Conservation (phyloP, 2,113 vertebrate genomes). For the Carlito syrichta region DNA sequence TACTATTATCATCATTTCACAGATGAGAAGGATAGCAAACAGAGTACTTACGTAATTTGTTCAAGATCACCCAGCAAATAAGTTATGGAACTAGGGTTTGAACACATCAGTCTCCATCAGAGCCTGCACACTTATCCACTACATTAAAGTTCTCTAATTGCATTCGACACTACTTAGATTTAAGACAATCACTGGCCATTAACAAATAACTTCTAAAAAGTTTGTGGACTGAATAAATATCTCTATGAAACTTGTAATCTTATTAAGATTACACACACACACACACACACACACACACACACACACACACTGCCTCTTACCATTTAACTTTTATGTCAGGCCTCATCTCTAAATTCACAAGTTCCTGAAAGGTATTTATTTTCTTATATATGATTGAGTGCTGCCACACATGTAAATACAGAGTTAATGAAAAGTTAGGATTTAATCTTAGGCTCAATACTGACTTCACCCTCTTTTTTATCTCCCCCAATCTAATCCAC, state of each 20-base stretch:
- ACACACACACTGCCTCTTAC: background rate
- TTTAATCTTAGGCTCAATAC: background rate
- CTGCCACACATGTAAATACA: background rate
- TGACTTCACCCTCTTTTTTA: background rate
- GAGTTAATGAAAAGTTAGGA: background rate
- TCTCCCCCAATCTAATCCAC: background rate
- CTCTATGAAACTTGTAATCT: background rate
- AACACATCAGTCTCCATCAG: background rate
- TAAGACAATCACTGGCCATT: background rate
- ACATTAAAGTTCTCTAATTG: background rate
- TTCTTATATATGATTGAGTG: background rate
- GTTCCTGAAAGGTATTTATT: background rate
- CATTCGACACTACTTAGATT: background rate
- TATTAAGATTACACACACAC: background rate
- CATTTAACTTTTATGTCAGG: background rate
- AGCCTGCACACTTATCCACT: background rate
- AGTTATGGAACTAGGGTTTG: background rate
- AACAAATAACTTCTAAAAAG: background rate
- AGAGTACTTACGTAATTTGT: background rate
- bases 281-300: background rate
- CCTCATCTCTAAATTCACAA: background rate
- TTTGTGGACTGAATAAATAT: background rate
- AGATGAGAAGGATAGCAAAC: background rate
- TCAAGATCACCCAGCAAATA: background rate
- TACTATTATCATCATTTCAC: background rate